Evolutionary conservation across 2,888 invertebrate species (phyloP).

Genomic region (Pammene fasciana): DNA sequence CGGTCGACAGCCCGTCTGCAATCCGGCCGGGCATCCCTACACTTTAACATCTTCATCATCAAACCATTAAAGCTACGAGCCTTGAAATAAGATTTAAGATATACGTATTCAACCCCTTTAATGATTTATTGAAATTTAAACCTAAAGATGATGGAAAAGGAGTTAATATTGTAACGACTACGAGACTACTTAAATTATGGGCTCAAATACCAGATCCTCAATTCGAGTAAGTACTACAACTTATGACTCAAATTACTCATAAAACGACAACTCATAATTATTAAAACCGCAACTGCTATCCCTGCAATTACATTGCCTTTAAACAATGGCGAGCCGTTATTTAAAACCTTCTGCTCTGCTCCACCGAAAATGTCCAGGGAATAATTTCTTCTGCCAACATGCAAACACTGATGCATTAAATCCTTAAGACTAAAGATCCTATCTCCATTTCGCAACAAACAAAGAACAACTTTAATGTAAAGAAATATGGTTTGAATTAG

Average conservation of each 20-base stretch:
- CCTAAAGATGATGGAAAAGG: no score
- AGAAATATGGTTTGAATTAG: background rate
- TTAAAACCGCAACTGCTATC: background rate
- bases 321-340: constrained; percentile 57
- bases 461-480: background rate
- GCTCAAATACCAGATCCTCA: background rate
- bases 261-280: constrained; percentile 9
- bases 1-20: no score
- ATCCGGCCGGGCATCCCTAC: no score
- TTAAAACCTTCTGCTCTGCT: constrained; percentile 62
- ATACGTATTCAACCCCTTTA: no score
- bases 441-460: background rate
- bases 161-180: no score
- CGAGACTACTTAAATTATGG: no score
- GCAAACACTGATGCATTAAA: constrained; percentile 63
- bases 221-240: background rate
- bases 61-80: no score
- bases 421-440: background rate
- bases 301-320: constrained; percentile 50
- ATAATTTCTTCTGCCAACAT: constrained; percentile 72
- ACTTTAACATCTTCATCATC: no score
- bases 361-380: constrained; percentile 64
- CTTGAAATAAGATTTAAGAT: no score
- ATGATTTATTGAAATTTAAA: no score
- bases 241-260: background rate